Evolutionary conservation across 2,797 vertebrate species (phyloP).

Genomic region (Smutsia temminckii): DNA sequence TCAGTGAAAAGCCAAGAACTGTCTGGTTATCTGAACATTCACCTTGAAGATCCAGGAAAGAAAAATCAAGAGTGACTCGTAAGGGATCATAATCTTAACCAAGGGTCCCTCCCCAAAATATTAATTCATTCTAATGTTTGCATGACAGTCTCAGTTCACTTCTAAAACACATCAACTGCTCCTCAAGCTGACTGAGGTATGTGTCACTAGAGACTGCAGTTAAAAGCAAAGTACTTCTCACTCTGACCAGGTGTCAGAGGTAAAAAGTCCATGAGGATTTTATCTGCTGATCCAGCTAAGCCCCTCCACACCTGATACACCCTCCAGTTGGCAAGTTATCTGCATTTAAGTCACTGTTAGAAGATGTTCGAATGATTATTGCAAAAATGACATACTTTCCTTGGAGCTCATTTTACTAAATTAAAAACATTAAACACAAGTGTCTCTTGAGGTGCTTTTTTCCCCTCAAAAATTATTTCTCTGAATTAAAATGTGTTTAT

Average conservation of each 20-base stretch:
- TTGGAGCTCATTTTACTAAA: slow-evolving; percentile 82
- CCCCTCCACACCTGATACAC: slow-evolving; percentile 51
- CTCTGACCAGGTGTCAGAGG: slow-evolving; percentile 70
- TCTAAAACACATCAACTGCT: slow-evolving; percentile 66
- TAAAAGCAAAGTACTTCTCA: slow-evolving; percentile 71
- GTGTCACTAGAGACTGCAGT: slow-evolving; percentile 55
- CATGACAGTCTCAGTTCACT: slow-evolving; percentile 64
- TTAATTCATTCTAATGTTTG: slow-evolving; percentile 69
- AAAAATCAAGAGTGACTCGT: slow-evolving; percentile 29
- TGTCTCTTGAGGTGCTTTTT: slow-evolving; percentile 81
- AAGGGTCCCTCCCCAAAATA: neutral
- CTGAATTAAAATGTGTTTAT: slow-evolving; percentile 83
- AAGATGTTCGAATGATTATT: slow-evolving; percentile 74
- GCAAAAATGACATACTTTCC: slow-evolving; percentile 71
- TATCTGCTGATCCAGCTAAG: slow-evolving; percentile 62
- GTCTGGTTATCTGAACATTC: neutral
- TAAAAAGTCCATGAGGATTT: slow-evolving; percentile 71
- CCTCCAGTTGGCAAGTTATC: slow-evolving; percentile 75
- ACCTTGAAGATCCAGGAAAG: slow-evolving; percentile 46
- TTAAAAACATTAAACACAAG: slow-evolving; percentile 86
- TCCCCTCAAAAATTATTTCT: slow-evolving; percentile 71
- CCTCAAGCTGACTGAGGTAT: slow-evolving; percentile 47
- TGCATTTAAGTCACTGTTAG: slow-evolving; percentile 72
- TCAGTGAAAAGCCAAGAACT: neutral
- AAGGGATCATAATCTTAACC: neutral